phyloP scores from a whole-genome alignment of 1,140 invertebrate species.

The Leguminivora glycinivorella region DNA sequence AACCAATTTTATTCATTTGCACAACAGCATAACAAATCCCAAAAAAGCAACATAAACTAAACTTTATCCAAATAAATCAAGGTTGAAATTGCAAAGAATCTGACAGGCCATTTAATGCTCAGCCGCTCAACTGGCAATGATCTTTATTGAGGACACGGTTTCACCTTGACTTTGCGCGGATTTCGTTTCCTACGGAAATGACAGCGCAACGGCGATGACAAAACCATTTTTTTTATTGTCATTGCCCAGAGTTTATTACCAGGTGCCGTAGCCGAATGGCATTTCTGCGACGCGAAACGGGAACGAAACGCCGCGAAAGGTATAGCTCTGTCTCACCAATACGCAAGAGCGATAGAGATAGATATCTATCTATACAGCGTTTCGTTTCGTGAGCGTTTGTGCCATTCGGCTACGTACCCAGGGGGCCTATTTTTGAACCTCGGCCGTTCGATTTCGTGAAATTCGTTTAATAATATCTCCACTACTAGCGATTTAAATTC shows the following conservation, averaged over 20 bases:
- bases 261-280: too few species aligned
- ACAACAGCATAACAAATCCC: background rate
- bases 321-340: too few species aligned
- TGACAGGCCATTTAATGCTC: background rate
- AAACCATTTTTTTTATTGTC: background rate
- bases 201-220: background rate
- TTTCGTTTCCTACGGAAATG: slow-evolving; percentile 22
- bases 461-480: too few species aligned
- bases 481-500: too few species aligned
- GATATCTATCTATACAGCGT: too few species aligned
- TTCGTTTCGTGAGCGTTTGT: too few species aligned
- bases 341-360: too few species aligned
- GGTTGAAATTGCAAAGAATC: background rate
- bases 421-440: too few species aligned
- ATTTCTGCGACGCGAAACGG: too few species aligned
- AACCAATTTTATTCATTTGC: background rate
- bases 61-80: background rate
- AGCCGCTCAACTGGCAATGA: background rate
- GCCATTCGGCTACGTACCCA: too few species aligned
- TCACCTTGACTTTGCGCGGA: slow-evolving; percentile 20
- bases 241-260: background rate
- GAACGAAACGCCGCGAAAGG: too few species aligned
- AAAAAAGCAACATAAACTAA: background rate
- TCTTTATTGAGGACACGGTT: slow-evolving; percentile 21
- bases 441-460: too few species aligned